A percentile compares a stretch with the other conserved stretches of the same genome.
Conservation (phyloP, 53 echinoderm and acorn worm genomes). For the Luidia sarsii region DNA sequence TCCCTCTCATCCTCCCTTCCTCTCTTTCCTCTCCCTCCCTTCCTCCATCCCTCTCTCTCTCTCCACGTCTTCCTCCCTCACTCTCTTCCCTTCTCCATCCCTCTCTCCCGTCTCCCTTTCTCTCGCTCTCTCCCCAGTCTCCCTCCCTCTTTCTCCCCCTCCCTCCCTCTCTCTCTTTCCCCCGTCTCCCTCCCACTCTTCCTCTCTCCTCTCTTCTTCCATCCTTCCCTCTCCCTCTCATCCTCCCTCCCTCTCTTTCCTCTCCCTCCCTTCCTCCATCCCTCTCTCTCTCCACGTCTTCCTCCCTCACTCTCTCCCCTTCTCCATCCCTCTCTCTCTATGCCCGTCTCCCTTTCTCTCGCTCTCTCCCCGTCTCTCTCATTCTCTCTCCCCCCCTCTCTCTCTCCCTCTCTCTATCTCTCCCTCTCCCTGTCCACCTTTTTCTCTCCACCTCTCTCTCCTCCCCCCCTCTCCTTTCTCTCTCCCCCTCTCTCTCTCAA, state of each 20-base stretch:
- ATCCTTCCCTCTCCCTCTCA: neutral
- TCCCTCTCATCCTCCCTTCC: too few relatives aligned
- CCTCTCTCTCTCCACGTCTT: neutral
- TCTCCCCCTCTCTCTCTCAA: too few relatives aligned
- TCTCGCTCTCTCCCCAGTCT: neutral
- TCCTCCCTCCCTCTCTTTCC: neutral
- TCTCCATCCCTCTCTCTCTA: slow-evolving; percentile 1
- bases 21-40: too few relatives aligned
- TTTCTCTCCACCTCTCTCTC: too few relatives aligned
- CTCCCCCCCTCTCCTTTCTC: too few relatives aligned
- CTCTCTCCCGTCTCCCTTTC: too few relatives aligned
- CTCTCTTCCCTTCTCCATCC: too few relatives aligned
- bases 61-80: neutral
- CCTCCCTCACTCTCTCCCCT: neutral
- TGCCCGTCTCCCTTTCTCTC: neutral
- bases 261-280: neutral
- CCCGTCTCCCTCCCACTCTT: neutral
- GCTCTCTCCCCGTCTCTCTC: neutral
- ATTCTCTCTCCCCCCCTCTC: neutral
- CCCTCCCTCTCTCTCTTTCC: neutral
- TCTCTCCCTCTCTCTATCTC: neutral
- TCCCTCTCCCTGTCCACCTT: neutral
- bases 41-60: too few relatives aligned
- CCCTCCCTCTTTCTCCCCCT: neutral
- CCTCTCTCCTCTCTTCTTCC: neutral